Conservation (phyloP, 1,140 invertebrate species). For the Pomacea maculata region DNA sequence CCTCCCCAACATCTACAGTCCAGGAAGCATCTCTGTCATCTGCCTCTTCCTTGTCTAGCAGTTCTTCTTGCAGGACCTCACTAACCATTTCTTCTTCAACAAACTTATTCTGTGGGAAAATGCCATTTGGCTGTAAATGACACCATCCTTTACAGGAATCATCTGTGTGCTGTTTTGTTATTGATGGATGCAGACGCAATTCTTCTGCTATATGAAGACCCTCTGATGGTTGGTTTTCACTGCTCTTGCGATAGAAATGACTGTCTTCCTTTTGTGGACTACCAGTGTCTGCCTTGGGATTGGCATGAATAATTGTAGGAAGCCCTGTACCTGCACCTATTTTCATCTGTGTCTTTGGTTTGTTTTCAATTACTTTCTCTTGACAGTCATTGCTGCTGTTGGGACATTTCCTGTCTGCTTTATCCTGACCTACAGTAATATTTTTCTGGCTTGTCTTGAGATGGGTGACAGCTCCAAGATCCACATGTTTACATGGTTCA, state of each 20-base stretch:
- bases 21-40: not conserved
- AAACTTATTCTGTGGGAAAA: not conserved
- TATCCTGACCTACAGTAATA: not conserved
- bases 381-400: too few species aligned
- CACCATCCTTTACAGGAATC: not conserved
- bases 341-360: too few species aligned
- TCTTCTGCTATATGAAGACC: too few species aligned
- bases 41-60: not conserved
- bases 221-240: too few species aligned
- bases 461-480: not conserved
- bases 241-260: too few species aligned
- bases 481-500: too few species aligned
- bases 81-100: not conserved
- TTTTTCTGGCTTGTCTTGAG: not conserved
- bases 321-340: too few species aligned
- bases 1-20: constrained; percentile 12
- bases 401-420: not conserved
- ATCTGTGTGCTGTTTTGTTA: not conserved
- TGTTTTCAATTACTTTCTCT: too few species aligned
- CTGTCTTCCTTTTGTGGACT: too few species aligned
- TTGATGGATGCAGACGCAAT: not conserved
- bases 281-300: too few species aligned
- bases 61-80: not conserved
- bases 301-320: too few species aligned
- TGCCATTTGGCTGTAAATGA: not conserved